A percentile compares a stretch with the other conserved stretches of the same genome.
phyloP scores from a whole-genome alignment of 2,888 invertebrate species.

The Autographa gamma region DNA sequence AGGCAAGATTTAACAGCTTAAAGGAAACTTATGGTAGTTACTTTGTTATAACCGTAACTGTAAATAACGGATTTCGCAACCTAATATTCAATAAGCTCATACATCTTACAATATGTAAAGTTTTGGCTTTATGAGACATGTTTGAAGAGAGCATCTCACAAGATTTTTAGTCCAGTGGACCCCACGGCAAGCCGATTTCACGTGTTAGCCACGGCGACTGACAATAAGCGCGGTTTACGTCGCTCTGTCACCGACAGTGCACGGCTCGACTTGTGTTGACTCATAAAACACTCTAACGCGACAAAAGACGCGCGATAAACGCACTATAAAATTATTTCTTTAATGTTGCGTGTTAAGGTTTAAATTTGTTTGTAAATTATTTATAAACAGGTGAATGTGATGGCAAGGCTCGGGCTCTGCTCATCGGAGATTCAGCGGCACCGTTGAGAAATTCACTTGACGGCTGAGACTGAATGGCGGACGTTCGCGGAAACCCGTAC shows the following conservation, averaged over 20 bases:
- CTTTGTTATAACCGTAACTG: not conserved
- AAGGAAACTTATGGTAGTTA: not conserved
- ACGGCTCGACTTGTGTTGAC: constrained; percentile 75
- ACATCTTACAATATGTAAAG: not conserved
- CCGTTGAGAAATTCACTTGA: constrained; percentile 75
- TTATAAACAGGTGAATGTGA: constrained; percentile 50
- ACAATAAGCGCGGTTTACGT: constrained; percentile 83
- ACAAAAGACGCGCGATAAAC: constrained; percentile 62
- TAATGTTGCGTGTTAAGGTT: constrained; percentile 58
- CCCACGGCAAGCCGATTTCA: constrained; percentile 84
- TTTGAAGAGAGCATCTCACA: constrained; percentile 46
- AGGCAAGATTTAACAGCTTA: constrained; percentile 14
- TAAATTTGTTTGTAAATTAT: constrained; percentile 55
- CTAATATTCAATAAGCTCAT: not conserved
- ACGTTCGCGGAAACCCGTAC: constrained; percentile 76
- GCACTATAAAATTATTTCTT: constrained; percentile 55
- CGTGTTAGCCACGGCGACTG: constrained; percentile 86
- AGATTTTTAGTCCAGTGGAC: constrained; percentile 65
- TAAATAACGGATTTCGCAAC: not conserved
- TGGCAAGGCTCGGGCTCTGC: constrained; percentile 67
- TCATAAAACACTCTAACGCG: constrained; percentile 78
- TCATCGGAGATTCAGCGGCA: constrained; percentile 76
- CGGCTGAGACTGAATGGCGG: constrained; percentile 65
- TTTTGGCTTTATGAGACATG: constrained; percentile 18
- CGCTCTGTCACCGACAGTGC: constrained; percentile 79